Evolutionary conservation across 2,888 invertebrate genomes (phyloP).

Genomic region (Oscheius sp.): DNA sequence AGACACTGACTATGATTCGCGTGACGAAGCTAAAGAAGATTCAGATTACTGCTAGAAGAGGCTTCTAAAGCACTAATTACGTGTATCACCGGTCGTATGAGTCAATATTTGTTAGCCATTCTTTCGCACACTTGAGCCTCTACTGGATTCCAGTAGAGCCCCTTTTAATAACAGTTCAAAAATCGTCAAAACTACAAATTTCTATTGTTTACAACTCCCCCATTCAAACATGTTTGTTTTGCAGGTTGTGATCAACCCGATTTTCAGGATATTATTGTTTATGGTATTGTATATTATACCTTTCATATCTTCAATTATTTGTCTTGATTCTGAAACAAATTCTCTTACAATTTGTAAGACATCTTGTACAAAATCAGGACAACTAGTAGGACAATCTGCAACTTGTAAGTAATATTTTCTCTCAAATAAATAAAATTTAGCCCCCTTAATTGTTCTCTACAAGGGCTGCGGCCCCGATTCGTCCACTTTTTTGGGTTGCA

Average conservation of each 20-base stretch:
- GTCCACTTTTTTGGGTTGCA: not conserved
- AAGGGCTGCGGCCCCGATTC: not conserved
- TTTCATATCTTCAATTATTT: not conserved
- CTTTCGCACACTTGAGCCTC: not conserved
- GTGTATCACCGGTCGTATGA: not conserved
- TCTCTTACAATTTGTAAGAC: not conserved
- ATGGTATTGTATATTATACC: not conserved
- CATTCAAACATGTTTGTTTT: not conserved
- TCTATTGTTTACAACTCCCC: not conserved
- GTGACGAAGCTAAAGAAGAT: no score
- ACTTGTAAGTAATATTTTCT: not conserved
- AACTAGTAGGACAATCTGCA: not conserved
- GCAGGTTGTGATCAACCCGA: not conserved
- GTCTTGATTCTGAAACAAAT: not conserved
- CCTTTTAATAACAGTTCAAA: not conserved
- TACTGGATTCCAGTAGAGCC: not conserved
- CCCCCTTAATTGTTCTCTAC: not conserved
- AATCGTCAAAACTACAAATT: not conserved
- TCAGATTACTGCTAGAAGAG: not conserved
- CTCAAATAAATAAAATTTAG: not conserved
- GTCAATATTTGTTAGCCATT: slow-evolving; percentile 19
- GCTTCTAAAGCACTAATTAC: not conserved
- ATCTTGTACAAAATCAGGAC: not conserved
- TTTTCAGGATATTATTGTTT: not conserved
- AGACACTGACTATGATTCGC: no score